phyloP scores from a whole-genome alignment of 2,888 invertebrate genomes.

The Epirrita christyi region DNA sequence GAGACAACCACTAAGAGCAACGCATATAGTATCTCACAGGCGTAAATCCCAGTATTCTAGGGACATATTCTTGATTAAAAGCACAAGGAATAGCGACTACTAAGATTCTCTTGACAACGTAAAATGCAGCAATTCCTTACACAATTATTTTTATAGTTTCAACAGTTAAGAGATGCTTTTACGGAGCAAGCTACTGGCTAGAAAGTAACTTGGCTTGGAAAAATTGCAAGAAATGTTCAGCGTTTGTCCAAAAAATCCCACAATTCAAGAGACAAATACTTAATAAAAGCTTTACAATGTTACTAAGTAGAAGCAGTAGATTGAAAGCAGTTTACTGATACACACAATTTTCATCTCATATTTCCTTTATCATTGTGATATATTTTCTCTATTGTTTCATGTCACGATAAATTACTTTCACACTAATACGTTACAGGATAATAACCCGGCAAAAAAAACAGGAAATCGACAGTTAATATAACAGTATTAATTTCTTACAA shows the following conservation, averaged over 20 bases:
- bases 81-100: constrained; percentile 87
- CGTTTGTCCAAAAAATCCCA: too few species aligned
- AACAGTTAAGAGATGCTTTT: neutral
- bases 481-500: too few species aligned
- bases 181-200: constrained; percentile 2
- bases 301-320: too few species aligned
- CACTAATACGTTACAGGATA: too few species aligned
- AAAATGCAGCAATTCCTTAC: constrained; percentile 10
- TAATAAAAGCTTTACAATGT: too few species aligned
- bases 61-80: constrained; percentile 89
- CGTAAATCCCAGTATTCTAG: constrained; percentile 74
- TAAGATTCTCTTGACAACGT: neutral
- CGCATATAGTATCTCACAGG: neutral
- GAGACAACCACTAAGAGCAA: neutral
- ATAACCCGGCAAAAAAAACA: neutral
- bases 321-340: too few species aligned
- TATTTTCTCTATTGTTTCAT: too few species aligned
- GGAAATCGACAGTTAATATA: neutral
- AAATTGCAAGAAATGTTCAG: neutral
- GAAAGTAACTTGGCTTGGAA: neutral
- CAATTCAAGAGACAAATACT: too few species aligned
- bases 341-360: too few species aligned
- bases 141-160: too few species aligned
- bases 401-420: too few species aligned
- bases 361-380: too few species aligned